These are phyloP conservation scores for Trachemys scripta DNA, from an alignment of 2,113 vertebrate species.

Conservation along the genomic window DNA sequence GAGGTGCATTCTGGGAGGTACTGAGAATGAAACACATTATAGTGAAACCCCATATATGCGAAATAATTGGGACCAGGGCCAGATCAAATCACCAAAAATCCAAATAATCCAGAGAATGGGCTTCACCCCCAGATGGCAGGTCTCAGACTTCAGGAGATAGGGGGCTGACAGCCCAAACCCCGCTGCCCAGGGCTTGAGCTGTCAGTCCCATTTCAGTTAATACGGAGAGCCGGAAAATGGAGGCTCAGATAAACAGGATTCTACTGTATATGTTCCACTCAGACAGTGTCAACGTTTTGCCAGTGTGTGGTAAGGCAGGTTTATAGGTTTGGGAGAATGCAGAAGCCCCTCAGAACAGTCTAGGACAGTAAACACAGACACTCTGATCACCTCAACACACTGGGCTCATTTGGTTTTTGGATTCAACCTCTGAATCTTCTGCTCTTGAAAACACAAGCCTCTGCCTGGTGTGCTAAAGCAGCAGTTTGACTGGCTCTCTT, in stretches of 20 bases:
- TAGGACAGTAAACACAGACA: not conserved
- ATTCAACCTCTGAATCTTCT: not conserved
- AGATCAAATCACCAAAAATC: not conserved
- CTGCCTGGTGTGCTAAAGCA: not conserved
- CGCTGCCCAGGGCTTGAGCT: too few relatives aligned
- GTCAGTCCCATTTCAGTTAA: too few relatives aligned
- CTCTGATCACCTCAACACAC: not conserved
- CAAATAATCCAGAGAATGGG: not conserved
- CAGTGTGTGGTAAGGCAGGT: not conserved
- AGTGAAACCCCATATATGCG: not conserved
- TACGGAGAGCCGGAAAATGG: not conserved
- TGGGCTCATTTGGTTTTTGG: not conserved
- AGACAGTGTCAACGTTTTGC: fast-evolving
- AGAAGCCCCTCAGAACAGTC: not conserved
- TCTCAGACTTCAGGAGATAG: not conserved
- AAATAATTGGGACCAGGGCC: not conserved
- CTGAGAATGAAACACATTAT: fast-evolving
- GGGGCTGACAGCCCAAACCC: not conserved
- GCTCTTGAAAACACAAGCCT: fast-evolving
- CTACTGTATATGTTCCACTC: not conserved
- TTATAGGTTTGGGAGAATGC: not conserved
- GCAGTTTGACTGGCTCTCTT: not conserved
- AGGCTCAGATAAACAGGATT: not conserved
- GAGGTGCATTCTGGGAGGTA: not conserved
- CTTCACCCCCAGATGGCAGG: not conserved